Evolutionary conservation across 2,797 vertebrate species (phyloP), one percentile per base, ranked within the genome.

Genomic region (Mus caroli): DNA sequence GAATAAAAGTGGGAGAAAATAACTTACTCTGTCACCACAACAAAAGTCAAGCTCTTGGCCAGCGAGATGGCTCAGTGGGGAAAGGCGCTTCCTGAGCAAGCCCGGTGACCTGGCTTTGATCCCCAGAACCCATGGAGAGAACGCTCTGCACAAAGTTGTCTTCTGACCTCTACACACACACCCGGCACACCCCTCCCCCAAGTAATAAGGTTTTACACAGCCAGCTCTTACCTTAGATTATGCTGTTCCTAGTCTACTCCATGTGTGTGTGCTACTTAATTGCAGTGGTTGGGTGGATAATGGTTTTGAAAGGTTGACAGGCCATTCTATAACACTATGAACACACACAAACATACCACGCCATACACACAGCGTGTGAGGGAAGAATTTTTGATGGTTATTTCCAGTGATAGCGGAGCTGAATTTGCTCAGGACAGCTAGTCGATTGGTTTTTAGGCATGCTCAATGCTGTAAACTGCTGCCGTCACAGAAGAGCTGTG

Each of bases 1-100:
- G 91, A 93, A 78, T 93, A 73, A 94, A 28, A 96, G 75, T 71
- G 60, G 17, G 75, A 90, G 94, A 71, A 77, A 58, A 50, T 34
- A 62, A 80, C 54, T 75, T 67, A 37, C 46, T 54, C 88, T 15
- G 7, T 54, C 34, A 50, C 50, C 20, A 31, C 40, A 17, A 19
- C 13, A 43, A 4, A 92, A 91, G 26, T 58, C 50, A 52, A 28
- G 54, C 31, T 71, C 62, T 10, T 37, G 64, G 34, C 84, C 50
- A 37, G 64, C 37, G 34, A 71, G 50, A 28, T 37, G 34, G 64
- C 84, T 87, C 46, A 37, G 64, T 10, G 67, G 46, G 31, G 5
- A 54, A 52, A 85, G 31, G 31, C 0, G 0, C 60, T 84, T 60
- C 28, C 19, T 2, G 1, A 22, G 26, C 83, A 67, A 52, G 43